Conservation (phyloP, 1,140 invertebrate genomes). For the Portunus trituberculatus region DNA sequence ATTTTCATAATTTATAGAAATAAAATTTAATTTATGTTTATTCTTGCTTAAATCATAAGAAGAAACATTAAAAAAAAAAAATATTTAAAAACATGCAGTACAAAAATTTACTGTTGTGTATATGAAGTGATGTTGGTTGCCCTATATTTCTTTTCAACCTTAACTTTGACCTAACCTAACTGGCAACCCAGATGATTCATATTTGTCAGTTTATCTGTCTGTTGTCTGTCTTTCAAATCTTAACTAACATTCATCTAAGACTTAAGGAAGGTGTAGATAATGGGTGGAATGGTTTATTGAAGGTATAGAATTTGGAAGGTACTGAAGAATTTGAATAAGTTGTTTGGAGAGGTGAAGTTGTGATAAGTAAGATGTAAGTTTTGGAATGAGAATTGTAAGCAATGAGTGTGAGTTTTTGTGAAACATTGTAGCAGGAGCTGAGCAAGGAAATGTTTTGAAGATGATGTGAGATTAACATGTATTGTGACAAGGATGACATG, state of each 20-base stretch:
- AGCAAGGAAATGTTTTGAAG: neutral
- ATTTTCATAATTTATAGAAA: too few species aligned
- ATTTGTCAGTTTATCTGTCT: neutral
- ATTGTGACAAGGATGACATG: neutral
- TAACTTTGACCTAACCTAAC: neutral
- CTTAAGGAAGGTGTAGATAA: too few species aligned
- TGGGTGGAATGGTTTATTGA: too few species aligned
- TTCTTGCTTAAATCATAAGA: too few species aligned
- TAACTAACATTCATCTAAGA: neutral
- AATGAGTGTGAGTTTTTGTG: too few species aligned
- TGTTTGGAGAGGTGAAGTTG: too few species aligned
- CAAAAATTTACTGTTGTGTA: too few species aligned
- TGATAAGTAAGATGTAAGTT: too few species aligned
- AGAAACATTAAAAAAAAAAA: too few species aligned
- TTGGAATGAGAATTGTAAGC: too few species aligned
- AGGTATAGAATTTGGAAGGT: neutral
- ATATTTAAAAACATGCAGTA: too few species aligned
- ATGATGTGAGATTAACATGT: neutral
- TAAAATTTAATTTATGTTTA: too few species aligned
- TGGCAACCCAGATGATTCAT: neutral
- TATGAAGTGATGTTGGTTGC: neutral
- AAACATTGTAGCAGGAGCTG: neutral
- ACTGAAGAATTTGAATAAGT: neutral
- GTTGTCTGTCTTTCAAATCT: constrained; percentile 13
- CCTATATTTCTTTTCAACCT: neutral